Base-by-base conservation (phyloP, 2,888 invertebrate species). In the Alentia gelatinosa region DNA sequence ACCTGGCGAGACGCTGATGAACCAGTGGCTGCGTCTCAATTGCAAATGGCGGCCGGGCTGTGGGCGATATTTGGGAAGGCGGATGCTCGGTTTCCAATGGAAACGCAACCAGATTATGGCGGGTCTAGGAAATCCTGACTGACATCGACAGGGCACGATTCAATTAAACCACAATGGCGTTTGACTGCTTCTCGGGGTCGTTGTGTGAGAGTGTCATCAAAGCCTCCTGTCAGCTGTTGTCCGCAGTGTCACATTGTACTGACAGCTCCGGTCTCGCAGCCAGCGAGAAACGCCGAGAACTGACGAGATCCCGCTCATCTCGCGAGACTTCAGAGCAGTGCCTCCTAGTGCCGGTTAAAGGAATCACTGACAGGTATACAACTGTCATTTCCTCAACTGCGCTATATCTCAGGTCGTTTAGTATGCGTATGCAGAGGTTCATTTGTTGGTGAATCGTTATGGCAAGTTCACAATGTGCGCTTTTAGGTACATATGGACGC, bases 21-120 rank as follows among this genome's bases (percentile, higher is more conserved):
- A n/a, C n/a, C n/a, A n/a, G n/a, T n/a, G n/a, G n/a, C n/a, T n/a
- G n/a, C n/a, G n/a, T n/a, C n/a, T n/a, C n/a, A n/a, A n/a, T n/a
- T n/a, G n/a, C n/a, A n/a, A n/a, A n/a, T n/a, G n/a, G n/a, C n/a
- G n/a, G n/a, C n/a, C n/a, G n/a, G n/a, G n/a, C n/a, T n/a, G n/a
- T n/a, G n/a, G n/a, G n/a, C n/a, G n/a, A n/a, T n/a, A n/a, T n/a
- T n/a, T n/a, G n/a, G n/a, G n/a, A n/a, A n/a, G n/a, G n/a, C n/a
- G n/a, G n/a, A n/a, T n/a, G n/a, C n/a, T n/a, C n/a, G n/a, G n/a
- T n/a, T n/a, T n/a, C n/a, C n/a, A n/a, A 75, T 89, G 89, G 92
- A 92, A 93, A 92, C 42, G 92, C 93, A 68, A 68, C 68, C 30
- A 68, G 68, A 68, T 68, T 68, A 68, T 30, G 33, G 68, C 30